A percentile compares a stretch with the other conserved stretches of the same genome.
These are phyloP conservation scores for Callorhinus ursinus DNA, from an alignment of 2,113 vertebrate species.

Conservation along the genomic window DNA sequence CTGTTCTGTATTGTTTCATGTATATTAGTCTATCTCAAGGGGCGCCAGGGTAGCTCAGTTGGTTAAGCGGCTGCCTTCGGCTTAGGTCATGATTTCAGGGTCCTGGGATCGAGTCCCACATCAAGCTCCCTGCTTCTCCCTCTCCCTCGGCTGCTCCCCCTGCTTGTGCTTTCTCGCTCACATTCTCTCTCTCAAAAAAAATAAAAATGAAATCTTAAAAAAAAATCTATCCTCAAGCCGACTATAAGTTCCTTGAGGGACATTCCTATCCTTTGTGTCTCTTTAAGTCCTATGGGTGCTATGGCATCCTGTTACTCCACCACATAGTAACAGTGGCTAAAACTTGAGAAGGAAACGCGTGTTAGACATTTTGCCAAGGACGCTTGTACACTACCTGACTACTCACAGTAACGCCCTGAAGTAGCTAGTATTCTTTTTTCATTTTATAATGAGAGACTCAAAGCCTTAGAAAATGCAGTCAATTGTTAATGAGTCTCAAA, in stretches of 20 bases:
- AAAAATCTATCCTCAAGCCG: neutral
- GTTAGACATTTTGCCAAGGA: neutral
- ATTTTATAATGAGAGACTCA: neutral
- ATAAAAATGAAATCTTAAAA: neutral
- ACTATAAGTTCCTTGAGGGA: neutral
- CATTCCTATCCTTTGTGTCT: neutral
- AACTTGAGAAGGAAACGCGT: neutral
- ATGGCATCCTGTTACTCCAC: no score
- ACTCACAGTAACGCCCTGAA: neutral
- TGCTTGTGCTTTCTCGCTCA: neutral
- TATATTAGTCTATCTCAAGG: neutral
- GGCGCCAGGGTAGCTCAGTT: neutral
- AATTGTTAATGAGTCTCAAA: neutral
- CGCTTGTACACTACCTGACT: neutral
- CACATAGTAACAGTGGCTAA: neutral
- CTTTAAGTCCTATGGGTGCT: neutral
- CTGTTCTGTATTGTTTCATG: neutral
- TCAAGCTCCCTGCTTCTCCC: neutral
- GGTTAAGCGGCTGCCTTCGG: neutral
- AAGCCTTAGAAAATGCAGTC: neutral
- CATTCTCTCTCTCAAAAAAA: neutral
- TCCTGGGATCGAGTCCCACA: neutral
- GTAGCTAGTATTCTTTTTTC: neutral
- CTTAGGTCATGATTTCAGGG: neutral
- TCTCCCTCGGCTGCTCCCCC: neutral